Evolutionary conservation across 2,797 vertebrate genomes (phyloP).

Genomic region (Periophthalmus magnuspinnatus): DNA sequence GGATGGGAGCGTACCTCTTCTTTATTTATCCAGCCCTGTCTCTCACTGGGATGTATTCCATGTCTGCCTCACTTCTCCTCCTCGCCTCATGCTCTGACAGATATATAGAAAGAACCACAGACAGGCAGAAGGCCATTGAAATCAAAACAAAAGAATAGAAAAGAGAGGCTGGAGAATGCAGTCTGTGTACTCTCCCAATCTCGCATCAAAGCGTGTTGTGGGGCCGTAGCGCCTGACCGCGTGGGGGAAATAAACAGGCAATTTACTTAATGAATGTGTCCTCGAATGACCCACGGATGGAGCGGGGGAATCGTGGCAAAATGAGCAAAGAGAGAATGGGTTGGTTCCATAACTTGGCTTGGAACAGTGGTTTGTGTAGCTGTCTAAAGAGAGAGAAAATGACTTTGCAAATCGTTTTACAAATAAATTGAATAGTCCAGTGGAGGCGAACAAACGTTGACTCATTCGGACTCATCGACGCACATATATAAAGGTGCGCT

Average conservation of each 20-base stretch:
- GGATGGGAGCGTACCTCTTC: conserved; percentile 46
- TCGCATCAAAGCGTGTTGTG: conserved; percentile 24
- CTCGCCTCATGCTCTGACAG: conserved; percentile 48
- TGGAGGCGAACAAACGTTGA: neutral
- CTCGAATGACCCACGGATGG: conserved; percentile 9
- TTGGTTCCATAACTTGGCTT: neutral
- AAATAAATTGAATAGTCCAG: neutral
- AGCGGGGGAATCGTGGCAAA: neutral
- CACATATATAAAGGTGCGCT: too few species aligned
- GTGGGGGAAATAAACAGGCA: conserved; percentile 6
- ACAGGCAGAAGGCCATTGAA: conserved; percentile 16
- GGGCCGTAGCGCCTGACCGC: conserved; percentile 7
- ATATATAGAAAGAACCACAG: conserved; percentile 37
- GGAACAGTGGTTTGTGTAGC: neutral
- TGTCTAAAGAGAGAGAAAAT: neutral
- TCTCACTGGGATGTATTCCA: conserved; percentile 56
- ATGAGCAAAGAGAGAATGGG: neutral
- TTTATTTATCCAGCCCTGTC: conserved; percentile 69
- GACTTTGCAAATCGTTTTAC: neutral
- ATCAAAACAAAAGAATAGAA: conserved; percentile 19
- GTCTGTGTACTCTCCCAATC: neutral
- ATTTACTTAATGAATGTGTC: conserved; percentile 25
- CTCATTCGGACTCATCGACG: neutral
- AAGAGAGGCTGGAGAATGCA: neutral
- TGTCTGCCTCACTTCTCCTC: conserved; percentile 52